A percentile compares a stretch with the other conserved stretches of the same genome.
Conservation (phyloP, 2,113 vertebrate species). For the Sylvilagus bachmani region DNA sequence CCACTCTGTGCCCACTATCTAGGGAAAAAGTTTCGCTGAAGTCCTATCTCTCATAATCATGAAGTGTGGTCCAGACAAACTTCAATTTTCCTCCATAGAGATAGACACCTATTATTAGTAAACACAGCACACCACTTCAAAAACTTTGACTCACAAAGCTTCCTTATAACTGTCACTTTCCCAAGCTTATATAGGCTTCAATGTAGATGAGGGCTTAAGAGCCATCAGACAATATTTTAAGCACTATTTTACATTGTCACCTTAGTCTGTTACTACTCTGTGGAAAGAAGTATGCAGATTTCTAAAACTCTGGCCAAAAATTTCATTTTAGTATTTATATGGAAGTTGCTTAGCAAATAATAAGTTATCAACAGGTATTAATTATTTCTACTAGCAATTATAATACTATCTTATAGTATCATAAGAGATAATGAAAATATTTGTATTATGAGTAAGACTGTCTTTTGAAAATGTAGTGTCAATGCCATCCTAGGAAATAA, state of each 20-base stretch:
- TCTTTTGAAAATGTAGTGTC: neutral
- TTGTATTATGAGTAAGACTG: neutral
- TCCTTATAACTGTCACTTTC: neutral
- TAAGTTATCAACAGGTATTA: neutral
- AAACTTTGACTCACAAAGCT: neutral
- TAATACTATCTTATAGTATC: neutral
- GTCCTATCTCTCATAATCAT: neutral
- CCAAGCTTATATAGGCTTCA: neutral
- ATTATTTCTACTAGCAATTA: neutral
- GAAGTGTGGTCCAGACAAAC: neutral
- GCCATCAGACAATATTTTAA: neutral
- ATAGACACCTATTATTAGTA: neutral
- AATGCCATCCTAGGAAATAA: neutral
- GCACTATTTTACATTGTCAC: neutral
- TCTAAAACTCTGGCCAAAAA: neutral
- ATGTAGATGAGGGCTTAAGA: neutral
- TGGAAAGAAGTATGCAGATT: neutral
- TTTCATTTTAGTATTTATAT: neutral
- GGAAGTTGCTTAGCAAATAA: neutral
- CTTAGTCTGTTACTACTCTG: neutral
- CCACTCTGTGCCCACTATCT: neutral
- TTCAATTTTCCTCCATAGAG: neutral
- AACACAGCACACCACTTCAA: neutral
- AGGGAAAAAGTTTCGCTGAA: neutral
- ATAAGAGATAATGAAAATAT: conserved; percentile 6